A percentile compares a stretch with the other conserved stretches of the same genome.
Conservation (phyloP, 2,888 invertebrate genomes). For the Epinotia nisella region DNA sequence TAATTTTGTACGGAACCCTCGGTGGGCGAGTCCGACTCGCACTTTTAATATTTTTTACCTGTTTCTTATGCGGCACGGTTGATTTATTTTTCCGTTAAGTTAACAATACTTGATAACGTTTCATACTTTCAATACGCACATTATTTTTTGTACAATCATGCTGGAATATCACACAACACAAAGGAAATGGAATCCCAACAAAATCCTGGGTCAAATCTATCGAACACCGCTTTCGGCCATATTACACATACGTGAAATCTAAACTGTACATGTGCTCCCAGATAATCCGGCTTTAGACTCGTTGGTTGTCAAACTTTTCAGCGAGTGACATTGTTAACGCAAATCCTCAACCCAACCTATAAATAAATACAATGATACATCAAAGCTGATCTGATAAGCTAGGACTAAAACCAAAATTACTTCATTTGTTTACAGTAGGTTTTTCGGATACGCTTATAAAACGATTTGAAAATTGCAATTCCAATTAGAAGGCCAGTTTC, state of each 20-base stretch:
- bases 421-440: too few relatives aligned
- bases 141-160: too few relatives aligned
- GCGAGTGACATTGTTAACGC: conserved; percentile 53
- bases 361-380: conserved; percentile 36
- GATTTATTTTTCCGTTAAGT: too few relatives aligned
- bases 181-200: neutral
- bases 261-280: conserved; percentile 52
- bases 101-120: too few relatives aligned
- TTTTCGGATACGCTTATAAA: too few relatives aligned
- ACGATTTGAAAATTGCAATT: too few relatives aligned
- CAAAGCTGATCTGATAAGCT: conserved; percentile 14
- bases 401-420: neutral
- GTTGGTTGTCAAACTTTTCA: conserved; percentile 55
- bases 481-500: too few relatives aligned
- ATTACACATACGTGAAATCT: conserved; percentile 51
- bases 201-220: conserved; percentile 22
- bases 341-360: conserved; percentile 50
- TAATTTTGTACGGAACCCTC: too few relatives aligned
- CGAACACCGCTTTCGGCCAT: conserved; percentile 32
- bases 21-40: too few relatives aligned
- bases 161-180: neutral
- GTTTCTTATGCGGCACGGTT: too few relatives aligned
- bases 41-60: too few relatives aligned
- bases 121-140: too few relatives aligned
- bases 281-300: conserved; percentile 57